Base-by-base conservation (phyloP, 2,797 vertebrate species). In the Pyrocephalus nanus region DNA sequence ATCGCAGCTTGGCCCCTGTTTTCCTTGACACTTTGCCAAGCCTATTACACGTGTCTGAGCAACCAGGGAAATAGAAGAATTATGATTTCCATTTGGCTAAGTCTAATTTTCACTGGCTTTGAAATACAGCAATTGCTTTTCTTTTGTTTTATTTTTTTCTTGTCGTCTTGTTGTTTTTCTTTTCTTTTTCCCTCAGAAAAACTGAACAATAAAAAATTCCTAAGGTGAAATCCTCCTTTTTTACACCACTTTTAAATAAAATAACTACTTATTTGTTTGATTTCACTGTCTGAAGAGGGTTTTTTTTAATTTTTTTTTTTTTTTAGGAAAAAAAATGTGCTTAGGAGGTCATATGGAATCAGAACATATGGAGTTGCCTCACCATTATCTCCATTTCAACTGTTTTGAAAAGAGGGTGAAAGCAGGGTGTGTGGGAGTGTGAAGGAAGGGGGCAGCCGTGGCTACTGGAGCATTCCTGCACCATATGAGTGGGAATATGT, bases 51-150 rank as follows among this genome's bases (percentile, higher is more conserved):
- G 83, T 96, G 97, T 97, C 92, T 76, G 93, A 97, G 92, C 92
- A 91, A 65, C 88, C 85, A 88, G 90, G 92, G 92, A 95, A 97
- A 96, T 74, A 88, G 91, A 97, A 97, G 95, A 98, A 96, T 97
- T 97, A 98, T 57, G 86, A 92, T 96, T 97, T 98, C 97, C 93
- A 98, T 97, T 98, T 98, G 97, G 96, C 94, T 97, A 96, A 96
- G 96, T 97, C 96, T 98, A 97, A 97, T 98, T 97, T 97, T 96
- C 69, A 72, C 91, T 83, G 92, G 93, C 80, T 97, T 97, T 97
- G 96, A 97, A 97, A 97, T 96, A 97, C 22, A 95, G 88, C 40
- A 36, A 92, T 96, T 95, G 94, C 85, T 95, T 94, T 82, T 74
- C 89, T 86, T 94, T 92, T 94, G 60, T 74, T 95, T 86, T 89